Percentiles rank a stretch among this genome's conserved stretches.
Evolutionary conservation across 2,888 invertebrate genomes (phyloP).

Genomic region (Ectemnius continuus): DNA sequence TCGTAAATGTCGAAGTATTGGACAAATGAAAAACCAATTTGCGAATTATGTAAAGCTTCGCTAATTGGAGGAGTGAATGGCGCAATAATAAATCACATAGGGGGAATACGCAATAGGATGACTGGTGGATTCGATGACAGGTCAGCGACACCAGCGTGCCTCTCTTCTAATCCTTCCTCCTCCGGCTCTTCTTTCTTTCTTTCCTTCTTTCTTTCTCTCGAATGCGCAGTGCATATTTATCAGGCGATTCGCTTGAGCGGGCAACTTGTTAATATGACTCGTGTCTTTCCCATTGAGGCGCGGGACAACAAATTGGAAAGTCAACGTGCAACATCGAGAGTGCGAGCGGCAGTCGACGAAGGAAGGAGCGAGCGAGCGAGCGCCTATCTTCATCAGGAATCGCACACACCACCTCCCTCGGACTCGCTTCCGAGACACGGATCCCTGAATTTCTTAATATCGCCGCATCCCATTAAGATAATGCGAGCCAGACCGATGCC

Average conservation of each 20-base stretch:
- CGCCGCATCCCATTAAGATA: no score
- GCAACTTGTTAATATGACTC: conserved; percentile 39
- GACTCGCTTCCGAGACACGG: background rate
- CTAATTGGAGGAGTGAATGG: no score
- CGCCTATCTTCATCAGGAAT: background rate
- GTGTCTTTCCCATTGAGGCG: conserved; percentile 26
- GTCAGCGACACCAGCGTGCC: conserved; percentile 49
- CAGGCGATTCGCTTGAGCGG: conserved; percentile 24
- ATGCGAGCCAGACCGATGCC: no score
- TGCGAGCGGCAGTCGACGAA: no score
- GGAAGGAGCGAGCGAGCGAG: no score
- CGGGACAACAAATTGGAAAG: background rate
- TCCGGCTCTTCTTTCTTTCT: background rate
- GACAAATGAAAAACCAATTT: no score
- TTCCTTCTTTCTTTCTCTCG: conserved; percentile 23
- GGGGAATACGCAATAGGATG: background rate
- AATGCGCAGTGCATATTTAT: conserved; percentile 50
- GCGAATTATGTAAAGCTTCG: no score
- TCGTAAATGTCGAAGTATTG: no score
- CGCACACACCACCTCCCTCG: background rate
- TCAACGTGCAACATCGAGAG: background rate
- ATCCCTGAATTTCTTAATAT: background rate
- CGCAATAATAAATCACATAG: no score
- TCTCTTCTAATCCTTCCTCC: conserved; percentile 20
- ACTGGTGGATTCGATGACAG: conserved; percentile 46